A percentile compares a stretch with the other conserved stretches of the same genome.
Evolutionary conservation across 2,888 invertebrate species (phyloP).

Genomic region (Parnassius smintheus): DNA sequence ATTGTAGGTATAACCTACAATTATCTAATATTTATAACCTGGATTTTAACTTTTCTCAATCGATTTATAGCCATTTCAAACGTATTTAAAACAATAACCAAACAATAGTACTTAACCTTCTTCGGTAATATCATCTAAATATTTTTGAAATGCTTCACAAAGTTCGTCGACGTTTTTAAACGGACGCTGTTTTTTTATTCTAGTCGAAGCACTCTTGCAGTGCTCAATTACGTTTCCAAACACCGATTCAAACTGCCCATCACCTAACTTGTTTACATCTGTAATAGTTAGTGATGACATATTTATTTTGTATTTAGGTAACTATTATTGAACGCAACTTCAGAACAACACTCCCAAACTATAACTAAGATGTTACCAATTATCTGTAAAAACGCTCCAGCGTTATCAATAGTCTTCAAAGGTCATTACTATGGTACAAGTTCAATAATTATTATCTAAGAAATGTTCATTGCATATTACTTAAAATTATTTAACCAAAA

Average conservation of each 20-base stretch:
- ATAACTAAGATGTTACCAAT: not conserved
- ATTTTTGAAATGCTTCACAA: slow-evolving; percentile 74
- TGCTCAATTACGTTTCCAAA: slow-evolving; percentile 85
- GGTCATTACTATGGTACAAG: slow-evolving; percentile 33
- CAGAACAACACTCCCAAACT: not conserved
- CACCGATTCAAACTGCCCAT: slow-evolving; percentile 77
- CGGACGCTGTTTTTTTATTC: slow-evolving; percentile 73
- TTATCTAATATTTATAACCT: no score
- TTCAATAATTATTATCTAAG: no score
- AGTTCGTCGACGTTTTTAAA: slow-evolving; percentile 71
- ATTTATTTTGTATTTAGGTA: no score
- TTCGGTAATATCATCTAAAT: slow-evolving; percentile 75
- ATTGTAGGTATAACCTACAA: no score
- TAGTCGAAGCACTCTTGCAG: slow-evolving; percentile 75
- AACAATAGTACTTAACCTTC: slow-evolving; percentile 56
- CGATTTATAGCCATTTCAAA: no score
- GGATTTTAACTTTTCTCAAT: no score
- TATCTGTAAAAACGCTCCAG: slow-evolving; percentile 16
- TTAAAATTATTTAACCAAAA: no score
- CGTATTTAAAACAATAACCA: no score
- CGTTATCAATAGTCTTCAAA: slow-evolving; percentile 26
- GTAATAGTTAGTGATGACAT: slow-evolving; percentile 53
- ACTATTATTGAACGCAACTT: slow-evolving; percentile 1
- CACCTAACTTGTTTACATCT: slow-evolving; percentile 77
- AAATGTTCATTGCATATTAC: no score